Percentiles rank a stretch among this genome's conserved stretches.
phyloP scores from a whole-genome alignment of 2,113 vertebrate species.

The Himantopus leucocephalus region DNA sequence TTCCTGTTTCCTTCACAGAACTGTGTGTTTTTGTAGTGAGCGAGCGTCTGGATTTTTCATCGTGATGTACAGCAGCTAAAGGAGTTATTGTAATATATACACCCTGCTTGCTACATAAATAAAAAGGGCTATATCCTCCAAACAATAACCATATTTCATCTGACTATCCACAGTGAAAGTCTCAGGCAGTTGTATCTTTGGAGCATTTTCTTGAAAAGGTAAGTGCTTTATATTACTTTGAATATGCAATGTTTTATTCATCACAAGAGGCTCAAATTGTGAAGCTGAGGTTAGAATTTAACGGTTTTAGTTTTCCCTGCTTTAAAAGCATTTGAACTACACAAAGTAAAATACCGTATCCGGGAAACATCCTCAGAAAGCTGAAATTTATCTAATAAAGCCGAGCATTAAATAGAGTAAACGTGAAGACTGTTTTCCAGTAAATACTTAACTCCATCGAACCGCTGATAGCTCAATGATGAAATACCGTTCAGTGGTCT shows the following conservation, averaged over 20 bases:
- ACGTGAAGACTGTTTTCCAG: not conserved
- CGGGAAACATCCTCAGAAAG: not conserved
- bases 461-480: not conserved
- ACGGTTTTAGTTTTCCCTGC: not conserved
- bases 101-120: not conserved
- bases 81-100: not conserved
- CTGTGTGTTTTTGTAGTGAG: slow-evolving; percentile 2
- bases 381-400: not conserved
- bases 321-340: not conserved
- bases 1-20: slow-evolving; percentile 52
- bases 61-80: not conserved
- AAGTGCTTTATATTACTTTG: slow-evolving; percentile 43
- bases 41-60: not conserved
- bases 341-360: not conserved
- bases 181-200: not conserved
- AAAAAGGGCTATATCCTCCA: slow-evolving; percentile 3
- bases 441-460: not conserved
- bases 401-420: not conserved
- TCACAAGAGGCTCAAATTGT: not conserved
- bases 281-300: not conserved
- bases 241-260: not conserved
- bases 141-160: slow-evolving; percentile 22
- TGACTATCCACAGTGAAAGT: not conserved
- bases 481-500: not conserved
- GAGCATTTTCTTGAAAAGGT: slow-evolving; percentile 29